Conservation (phyloP, 2,113 vertebrate species). For the Albula glossodonta region DNA sequence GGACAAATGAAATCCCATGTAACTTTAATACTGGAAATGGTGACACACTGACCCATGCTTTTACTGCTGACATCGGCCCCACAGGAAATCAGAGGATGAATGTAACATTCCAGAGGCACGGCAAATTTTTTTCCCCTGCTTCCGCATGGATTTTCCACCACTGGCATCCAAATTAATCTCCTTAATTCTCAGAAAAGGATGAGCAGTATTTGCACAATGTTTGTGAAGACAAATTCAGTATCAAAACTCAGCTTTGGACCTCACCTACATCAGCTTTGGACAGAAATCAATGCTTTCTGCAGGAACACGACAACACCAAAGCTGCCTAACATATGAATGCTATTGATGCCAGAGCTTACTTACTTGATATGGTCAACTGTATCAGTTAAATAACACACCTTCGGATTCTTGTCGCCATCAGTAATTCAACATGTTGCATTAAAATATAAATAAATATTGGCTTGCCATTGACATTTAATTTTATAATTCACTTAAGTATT, state of each 20-base stretch:
- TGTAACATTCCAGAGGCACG: neutral
- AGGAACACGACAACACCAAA: neutral
- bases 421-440: neutral
- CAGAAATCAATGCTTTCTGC: conserved; percentile 4
- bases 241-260: neutral
- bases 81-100: neutral
- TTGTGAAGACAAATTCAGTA: neutral
- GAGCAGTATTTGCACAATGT: neutral
- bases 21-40: neutral
- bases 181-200: conserved; percentile 2
- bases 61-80: neutral
- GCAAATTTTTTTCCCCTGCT: neutral
- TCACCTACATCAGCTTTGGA: neutral
- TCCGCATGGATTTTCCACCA: conserved; percentile 3
- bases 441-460: too few species aligned
- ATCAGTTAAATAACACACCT: neutral
- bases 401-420: neutral
- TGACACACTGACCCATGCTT: neutral
- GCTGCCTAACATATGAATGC: neutral
- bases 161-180: conserved; percentile 10
- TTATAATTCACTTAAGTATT: too few species aligned
- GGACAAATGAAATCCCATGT: neutral
- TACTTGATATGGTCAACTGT: neutral
- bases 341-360: neutral
- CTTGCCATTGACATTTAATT: too few species aligned